Evolutionary conservation across 92 coral and sea anemone species (phyloP).

Genomic region (Phenganax subtilis): DNA sequence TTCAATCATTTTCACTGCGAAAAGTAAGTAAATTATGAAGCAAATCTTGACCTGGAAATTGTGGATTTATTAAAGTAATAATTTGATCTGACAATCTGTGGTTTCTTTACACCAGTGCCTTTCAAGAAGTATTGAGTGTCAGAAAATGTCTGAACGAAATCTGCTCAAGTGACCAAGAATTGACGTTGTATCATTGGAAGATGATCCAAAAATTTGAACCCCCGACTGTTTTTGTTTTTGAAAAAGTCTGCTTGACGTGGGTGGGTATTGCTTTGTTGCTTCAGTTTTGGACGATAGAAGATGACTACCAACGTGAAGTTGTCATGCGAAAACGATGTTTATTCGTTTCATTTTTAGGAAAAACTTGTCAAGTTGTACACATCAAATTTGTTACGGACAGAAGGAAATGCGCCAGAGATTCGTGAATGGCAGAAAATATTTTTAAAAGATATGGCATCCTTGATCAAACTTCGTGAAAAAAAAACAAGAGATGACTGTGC

Average conservation of each 20-base stretch:
- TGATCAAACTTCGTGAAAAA: constrained; percentile 35
- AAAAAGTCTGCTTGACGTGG: constrained; percentile 10
- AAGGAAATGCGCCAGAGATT: neutral
- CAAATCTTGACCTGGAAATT: neutral
- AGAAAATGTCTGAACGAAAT: constrained; percentile 27
- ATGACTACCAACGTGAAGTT: neutral
- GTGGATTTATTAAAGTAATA: neutral
- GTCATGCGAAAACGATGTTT: neutral
- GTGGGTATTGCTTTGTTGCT: constrained; percentile 9
- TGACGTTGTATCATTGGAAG: constrained; percentile 16
- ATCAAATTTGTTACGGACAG: neutral
- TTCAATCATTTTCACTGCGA: neutral
- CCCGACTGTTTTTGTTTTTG: constrained; percentile 20
- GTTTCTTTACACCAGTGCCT: neutral
- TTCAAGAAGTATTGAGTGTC: constrained; percentile 8
- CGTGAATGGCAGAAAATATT: constrained; percentile 1
- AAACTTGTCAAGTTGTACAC: constrained; percentile 1
- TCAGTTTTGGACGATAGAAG: neutral
- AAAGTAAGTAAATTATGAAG: constrained; percentile 9
- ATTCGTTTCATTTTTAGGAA: constrained; percentile 10
- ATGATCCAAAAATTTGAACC: constrained; percentile 20
- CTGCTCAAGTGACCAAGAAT: neutral
- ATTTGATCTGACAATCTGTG: neutral
- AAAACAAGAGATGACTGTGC: neutral
- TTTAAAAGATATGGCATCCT: neutral